A percentile compares a stretch with the other conserved stretches of the same genome.
Conservation (phyloP, 2,888 invertebrate genomes). For the Acanthosoma haemorrhoidale region DNA sequence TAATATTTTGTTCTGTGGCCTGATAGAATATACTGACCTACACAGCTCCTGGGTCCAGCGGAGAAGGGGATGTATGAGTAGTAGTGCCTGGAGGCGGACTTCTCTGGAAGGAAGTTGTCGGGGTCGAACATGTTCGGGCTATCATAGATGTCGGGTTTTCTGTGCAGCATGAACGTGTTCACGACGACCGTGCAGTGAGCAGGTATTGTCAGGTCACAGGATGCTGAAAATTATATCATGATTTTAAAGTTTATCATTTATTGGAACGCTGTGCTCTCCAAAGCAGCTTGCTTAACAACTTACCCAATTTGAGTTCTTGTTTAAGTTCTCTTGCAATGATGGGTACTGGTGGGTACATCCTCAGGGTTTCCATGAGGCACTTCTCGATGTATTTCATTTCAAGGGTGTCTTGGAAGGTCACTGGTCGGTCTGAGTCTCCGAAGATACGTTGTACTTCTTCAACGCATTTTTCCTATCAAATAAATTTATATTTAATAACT, state of each 20-base stretch:
- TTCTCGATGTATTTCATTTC: constrained; percentile 76
- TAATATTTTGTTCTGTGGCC: no score
- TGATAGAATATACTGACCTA: constrained; percentile 60
- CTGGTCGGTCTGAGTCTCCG: constrained; percentile 66
- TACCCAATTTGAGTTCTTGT: constrained; percentile 65
- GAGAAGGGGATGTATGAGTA: constrained; percentile 78
- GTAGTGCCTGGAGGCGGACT: constrained; percentile 50
- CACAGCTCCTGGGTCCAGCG: constrained; percentile 74
- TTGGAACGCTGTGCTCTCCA: no score
- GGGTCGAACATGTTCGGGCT: constrained; percentile 75
- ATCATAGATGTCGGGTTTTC: constrained; percentile 64
- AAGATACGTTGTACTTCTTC: constrained; percentile 71
- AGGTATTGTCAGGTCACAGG: constrained; percentile 62
- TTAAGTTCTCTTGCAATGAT: constrained; percentile 67
- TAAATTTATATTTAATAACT: no score
- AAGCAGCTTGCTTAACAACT: no score
- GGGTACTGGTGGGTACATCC: constrained; percentile 75
- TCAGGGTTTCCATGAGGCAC: constrained; percentile 51
- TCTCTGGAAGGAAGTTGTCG: constrained; percentile 76
- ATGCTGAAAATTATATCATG: constrained; percentile 51
- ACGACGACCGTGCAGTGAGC: constrained; percentile 63
- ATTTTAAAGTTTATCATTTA: no score
- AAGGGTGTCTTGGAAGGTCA: constrained; percentile 72
- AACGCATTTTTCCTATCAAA: constrained; percentile 55
- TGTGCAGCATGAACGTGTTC: constrained; percentile 63